Base-by-base conservation (phyloP, 2,797 vertebrate genomes). In the Chlorospingus semifuscus region DNA sequence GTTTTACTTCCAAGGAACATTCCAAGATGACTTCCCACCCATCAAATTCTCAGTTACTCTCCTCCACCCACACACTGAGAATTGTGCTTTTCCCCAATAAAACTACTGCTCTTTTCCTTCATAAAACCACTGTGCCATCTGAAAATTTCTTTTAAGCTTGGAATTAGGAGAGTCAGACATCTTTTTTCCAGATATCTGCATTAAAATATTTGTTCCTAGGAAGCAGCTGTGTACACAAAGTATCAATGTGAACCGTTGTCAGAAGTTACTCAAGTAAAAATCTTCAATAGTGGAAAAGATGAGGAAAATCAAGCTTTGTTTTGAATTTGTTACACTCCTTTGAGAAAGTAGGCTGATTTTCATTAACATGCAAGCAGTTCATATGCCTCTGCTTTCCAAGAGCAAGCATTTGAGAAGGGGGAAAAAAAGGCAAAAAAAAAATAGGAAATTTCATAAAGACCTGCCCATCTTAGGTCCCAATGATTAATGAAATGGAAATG, bases 401-500 rank as follows among this genome's bases (percentile, higher is more conserved):
- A 80, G 89, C 77, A 71, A 90, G 71, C 68, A 88, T 44, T 88
- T 85, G 8, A 80, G 11, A 46, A n/a, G 8, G 6, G 6, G 1
- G 1, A 18, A 39, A 57, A 55, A 47, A 2, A 0, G 3, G 3
- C 2, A 8, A 85, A 57, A 85, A 57, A 85, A 57, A 82, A 86
- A 27, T 26, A 89, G 32, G 41, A 94, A 90, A 88, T 23, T 44
- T 29, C 65, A 63, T 24, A 34, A 83, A 50, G 26, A 76, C 34
- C 83, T 26, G 21, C 89, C 78, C 94, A 75, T 71, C 65, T 72
- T 50, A 27, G 24, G 57, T 83, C 90, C 57, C 52, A 76, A 46
- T 83, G 80, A 93, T 93, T 92, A 96, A 94, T 87, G 71, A 66
- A 76, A 84, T 89, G 64, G 79, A 95, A 96, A 83, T 50, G 20